Percentiles rank a stretch among this genome's conserved stretches.
Conservation (phyloP, 2,113 vertebrate species). For the Chionis minor region DNA sequence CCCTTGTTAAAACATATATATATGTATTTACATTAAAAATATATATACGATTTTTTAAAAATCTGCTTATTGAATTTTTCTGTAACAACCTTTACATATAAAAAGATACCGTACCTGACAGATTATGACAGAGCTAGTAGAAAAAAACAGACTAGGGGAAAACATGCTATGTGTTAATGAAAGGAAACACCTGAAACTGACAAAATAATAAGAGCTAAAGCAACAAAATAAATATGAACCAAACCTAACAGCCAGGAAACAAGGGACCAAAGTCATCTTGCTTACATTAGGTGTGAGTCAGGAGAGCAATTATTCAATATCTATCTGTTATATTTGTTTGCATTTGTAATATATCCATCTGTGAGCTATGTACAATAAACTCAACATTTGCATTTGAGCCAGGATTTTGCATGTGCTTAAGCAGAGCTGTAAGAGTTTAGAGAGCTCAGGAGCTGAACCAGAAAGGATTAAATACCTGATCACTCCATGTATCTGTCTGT, state of each 20-base stretch:
- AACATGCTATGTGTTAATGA: slow-evolving; percentile 16
- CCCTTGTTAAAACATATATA: not conserved
- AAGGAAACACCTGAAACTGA: slow-evolving; percentile 37
- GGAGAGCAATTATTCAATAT: not conserved
- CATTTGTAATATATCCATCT: not conserved
- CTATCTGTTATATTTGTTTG: not conserved
- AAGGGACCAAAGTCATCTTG: not conserved
- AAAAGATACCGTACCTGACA: slow-evolving; percentile 12
- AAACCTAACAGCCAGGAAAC: not conserved
- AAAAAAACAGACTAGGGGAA: not conserved
- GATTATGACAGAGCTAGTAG: not conserved
- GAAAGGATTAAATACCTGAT: not conserved
- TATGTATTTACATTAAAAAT: slow-evolving; percentile 2
- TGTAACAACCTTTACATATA: not conserved
- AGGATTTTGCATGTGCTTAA: not conserved
- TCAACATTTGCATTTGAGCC: not conserved
- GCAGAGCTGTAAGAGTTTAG: not conserved
- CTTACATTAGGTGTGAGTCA: not conserved
- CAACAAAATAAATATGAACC: not conserved
- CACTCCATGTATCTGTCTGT: not conserved
- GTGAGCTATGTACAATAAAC: not conserved
- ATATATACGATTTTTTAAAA: not conserved
- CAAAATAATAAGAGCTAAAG: slow-evolving; percentile 27
- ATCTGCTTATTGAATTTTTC: slow-evolving; percentile 17
- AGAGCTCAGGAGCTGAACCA: not conserved